Evolutionary conservation across 2,113 vertebrate species (phyloP), one percentile per base, ranked within the genome.

Genomic region (Gorsachius goisagi): DNA sequence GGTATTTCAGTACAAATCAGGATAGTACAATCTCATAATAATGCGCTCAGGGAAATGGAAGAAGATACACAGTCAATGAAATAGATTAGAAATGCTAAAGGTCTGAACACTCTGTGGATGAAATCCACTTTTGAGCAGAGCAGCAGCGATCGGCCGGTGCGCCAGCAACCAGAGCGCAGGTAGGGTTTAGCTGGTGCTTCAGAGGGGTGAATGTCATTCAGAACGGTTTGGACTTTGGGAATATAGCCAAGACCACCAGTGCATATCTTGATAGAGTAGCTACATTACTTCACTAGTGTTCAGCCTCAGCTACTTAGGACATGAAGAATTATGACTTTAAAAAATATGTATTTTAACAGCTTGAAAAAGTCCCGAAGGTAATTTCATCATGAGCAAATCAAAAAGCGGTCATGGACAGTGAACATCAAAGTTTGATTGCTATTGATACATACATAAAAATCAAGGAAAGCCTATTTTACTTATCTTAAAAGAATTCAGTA

Each of bases 31-130:
- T 67, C 30, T 75, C 52, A 73, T 93, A 90, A 83, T 85, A 85
- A 94, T 62, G 78, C 63, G 59, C 82, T 81, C 45, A 66, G 95
- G 85, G 92, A 95, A 91, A 91, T 77, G 73, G 79, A 91, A 88
- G 78, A 71, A 59, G 52, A 69, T 87, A 84, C 9, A 27, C 15
- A 59, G 83, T 86, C 72, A 68, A 75, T 77, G 64, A 92, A 96
- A 96, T 81, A 39, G 83, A 90, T 88, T 84, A 92, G 32, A 89
- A 90, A 92, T 75, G 52, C 17, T 78, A 47, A 86, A 78, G 68
- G 45, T 78, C 83, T 92, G 79, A 86, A 68, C 11, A 67, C 24
- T 39, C 9, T 22, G 45, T 41, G 33, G 24, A 63, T 87, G 33
- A 90, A 93, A 91, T 74, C 28, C n/a, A 49, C 64, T 69, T 89